Evolutionary conservation across 35 echinoderm and acorn worm species (phyloP).

Genomic region (Diadema setosum): DNA sequence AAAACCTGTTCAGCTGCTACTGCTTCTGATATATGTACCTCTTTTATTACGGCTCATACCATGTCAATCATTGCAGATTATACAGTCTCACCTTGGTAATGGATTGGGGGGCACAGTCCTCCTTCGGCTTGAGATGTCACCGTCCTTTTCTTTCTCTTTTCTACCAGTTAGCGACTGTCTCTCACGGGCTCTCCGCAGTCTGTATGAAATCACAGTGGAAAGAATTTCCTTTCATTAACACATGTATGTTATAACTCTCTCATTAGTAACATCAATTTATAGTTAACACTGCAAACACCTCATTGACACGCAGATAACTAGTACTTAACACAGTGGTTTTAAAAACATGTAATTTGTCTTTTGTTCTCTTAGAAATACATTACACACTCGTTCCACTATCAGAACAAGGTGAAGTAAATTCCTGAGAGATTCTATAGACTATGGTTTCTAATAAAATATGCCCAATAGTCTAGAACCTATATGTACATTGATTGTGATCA

Average conservation of each 20-base stretch:
- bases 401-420: no score
- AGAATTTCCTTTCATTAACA: not conserved
- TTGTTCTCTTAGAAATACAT: not conserved
- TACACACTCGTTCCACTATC: no score
- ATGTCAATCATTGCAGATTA: not conserved
- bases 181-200: not conserved
- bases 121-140: not conserved
- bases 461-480: no score
- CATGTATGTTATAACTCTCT: not conserved
- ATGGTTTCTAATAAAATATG: no score
- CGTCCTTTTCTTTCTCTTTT: not conserved
- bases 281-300: not conserved
- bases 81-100: not conserved
- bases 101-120: not conserved
- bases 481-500: no score
- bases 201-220: not conserved
- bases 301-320: not conserved
- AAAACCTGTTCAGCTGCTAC: not conserved
- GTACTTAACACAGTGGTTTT: not conserved
- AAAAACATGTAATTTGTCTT: not conserved
- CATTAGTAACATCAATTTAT: not conserved
- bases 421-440: no score
- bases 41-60: not conserved
- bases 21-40: not conserved
- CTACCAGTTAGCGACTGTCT: not conserved